Evolutionary conservation across 2,797 vertebrate genomes (phyloP).

Genomic region (Iguana delicatissima): DNA sequence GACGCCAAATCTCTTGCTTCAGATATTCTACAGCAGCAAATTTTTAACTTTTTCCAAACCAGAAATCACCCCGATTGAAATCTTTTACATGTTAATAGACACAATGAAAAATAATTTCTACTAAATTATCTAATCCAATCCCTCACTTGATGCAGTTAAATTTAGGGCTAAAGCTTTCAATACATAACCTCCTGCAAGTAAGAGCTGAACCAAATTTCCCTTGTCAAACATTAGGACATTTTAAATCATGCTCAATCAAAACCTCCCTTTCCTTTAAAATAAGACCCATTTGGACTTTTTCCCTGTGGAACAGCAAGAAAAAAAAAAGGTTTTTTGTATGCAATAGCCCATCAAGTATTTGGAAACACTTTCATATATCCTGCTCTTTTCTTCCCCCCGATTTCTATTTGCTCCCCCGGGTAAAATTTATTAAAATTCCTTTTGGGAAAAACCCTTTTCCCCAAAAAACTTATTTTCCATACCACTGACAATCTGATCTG

Average conservation of each 20-base stretch:
- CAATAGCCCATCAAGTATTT: neutral
- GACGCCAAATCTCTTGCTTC: neutral
- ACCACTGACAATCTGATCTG: neutral
- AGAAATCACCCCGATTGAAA: neutral
- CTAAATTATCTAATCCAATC: neutral
- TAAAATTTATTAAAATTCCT: neutral
- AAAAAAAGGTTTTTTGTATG: neutral
- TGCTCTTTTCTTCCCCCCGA: too few relatives aligned
- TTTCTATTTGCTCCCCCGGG: neutral
- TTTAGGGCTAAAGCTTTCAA: neutral
- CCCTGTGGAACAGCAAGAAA: neutral
- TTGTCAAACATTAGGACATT: neutral
- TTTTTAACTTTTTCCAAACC: neutral
- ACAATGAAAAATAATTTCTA: neutral
- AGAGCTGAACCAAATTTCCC: neutral
- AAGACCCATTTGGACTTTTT: neutral
- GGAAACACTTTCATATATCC: neutral
- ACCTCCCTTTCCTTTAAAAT: neutral
- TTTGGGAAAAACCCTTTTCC: neutral
- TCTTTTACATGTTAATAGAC: neutral
- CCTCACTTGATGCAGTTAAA: neutral
- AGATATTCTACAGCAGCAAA: neutral
- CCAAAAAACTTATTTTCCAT: neutral
- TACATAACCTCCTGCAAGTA: neutral
- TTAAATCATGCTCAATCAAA: neutral